phyloP scores from a whole-genome alignment of 2,888 invertebrate genomes.

The Hydrotaea diabolus region DNA sequence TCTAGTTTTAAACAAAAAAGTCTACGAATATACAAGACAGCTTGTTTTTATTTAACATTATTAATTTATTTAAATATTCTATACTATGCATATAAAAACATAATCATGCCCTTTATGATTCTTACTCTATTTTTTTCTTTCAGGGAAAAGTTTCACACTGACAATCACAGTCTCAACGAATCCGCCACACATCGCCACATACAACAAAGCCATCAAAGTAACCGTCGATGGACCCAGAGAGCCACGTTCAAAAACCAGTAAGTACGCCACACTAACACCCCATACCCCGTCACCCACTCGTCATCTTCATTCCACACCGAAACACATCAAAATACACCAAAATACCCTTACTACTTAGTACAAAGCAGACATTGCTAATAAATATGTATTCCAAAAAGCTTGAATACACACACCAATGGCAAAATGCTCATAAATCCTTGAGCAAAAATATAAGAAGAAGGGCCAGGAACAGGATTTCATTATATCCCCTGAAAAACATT shows the following conservation, averaged over 20 bases:
- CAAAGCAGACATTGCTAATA: conserved; percentile 6
- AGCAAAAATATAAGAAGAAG: too few species aligned
- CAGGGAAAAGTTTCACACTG: conserved; percentile 98
- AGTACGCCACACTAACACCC: conserved; percentile 79
- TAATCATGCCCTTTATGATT: too few species aligned
- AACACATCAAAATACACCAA: conserved; percentile 44
- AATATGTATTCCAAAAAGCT: conserved; percentile 4
- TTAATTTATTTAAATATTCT: too few species aligned
- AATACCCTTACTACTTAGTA: conserved; percentile 1
- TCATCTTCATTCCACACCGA: conserved; percentile 33
- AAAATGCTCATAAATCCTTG: conserved; percentile 52
- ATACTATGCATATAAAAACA: too few species aligned
- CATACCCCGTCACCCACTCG: background rate
- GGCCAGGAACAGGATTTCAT: conserved; percentile 70
- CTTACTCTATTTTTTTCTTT: too few species aligned
- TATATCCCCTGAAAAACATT: conserved; percentile 64
- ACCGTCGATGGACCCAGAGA: conserved; percentile 98
- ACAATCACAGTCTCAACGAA: conserved; percentile 96
- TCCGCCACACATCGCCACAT: conserved; percentile 97
- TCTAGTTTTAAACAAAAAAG: too few species aligned
- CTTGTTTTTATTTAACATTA: too few species aligned
- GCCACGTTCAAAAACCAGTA: conserved; percentile 95
- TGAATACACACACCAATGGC: conserved; percentile 10
- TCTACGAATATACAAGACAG: too few species aligned
- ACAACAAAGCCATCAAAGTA: conserved; percentile 98